Evolutionary conservation across 2,797 vertebrate genomes (phyloP).

Genomic region (Anabacerthia variegaticeps): DNA sequence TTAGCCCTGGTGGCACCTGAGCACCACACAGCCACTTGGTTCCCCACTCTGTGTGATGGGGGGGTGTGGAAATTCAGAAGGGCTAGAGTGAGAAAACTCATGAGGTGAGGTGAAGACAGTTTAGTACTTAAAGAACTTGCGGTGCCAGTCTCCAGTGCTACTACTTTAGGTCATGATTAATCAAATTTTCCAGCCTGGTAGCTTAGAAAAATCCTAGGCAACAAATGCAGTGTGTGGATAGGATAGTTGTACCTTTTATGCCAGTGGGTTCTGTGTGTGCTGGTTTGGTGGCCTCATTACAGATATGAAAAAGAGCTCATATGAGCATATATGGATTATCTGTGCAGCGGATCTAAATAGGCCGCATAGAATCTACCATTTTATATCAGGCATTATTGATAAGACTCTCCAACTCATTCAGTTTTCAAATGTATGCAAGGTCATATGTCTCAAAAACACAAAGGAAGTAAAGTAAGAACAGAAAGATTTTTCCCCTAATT

Average conservation of each 20-base stretch:
- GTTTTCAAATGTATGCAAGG: neutral
- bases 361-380: neutral
- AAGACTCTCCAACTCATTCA: neutral
- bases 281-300: neutral
- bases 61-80: neutral
- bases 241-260: neutral
- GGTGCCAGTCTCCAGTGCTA: neutral
- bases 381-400: neutral
- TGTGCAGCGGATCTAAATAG: neutral
- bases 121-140: neutral
- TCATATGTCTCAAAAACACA: neutral
- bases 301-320: neutral
- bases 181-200: neutral
- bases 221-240: neutral
- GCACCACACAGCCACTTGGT: neutral
- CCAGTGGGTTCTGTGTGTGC: neutral
- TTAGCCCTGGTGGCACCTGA: neutral
- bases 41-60: fast-evolving
- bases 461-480: neutral
- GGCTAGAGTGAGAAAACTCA: neutral
- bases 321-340: neutral
- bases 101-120: neutral
- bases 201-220: neutral
- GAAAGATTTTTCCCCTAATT: neutral
- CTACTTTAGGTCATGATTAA: neutral